Base-by-base conservation (phyloP, 2,888 invertebrate species). In the Drosophila ezoana region DNA sequence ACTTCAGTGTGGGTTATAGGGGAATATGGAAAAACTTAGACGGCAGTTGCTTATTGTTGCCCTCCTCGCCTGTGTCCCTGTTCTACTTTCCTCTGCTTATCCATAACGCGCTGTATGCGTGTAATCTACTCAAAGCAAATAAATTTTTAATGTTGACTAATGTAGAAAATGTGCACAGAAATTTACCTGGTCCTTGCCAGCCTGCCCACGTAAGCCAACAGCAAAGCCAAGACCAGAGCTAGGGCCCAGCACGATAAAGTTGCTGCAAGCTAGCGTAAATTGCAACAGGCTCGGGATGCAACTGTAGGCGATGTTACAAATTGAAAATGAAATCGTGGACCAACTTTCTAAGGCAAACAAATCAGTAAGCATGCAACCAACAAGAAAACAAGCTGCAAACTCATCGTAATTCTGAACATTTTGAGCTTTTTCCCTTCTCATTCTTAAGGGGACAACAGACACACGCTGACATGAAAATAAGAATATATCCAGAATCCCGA, bases 101-200 rank as follows among this genome's bases (percentile, higher is more conserved):
- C 28, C 51, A 62, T 45, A 51, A 52, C 61, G 61, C 48, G 66
- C 47, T 61, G 59, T 72, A 76, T 66, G 69, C 73, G 64, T 72
- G 87, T 87, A 84, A 84, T 84, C 82, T 84, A 85, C 87, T 82
- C 85, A 87, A 76, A 78, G 76, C 76, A 82, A 82, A 87, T 85
- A 87, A 70, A 85, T 85, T 81, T 81, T 82, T 85, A 85, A 85
- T 87, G 86, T 76, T 82, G 82, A 84, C 85, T 85, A 84, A 85
- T 85, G 87, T 76, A 82, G 70, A 64, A 82, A 85, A 74, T 82
- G 76, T 79, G 74, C 71, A 49, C 68, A 64, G 69, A 74, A 71
- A 82, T 80, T 72, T 82, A 85, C 85, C 87, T 87, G 75, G 44
- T 40, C 44, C 48, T 33, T 45, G 65, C 65, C 38, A 63, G 48